Evolutionary conservation across 1,140 invertebrate genomes (phyloP), one percentile per base, ranked within the genome.

Genomic region (Zaprionus kolodkinae): DNA sequence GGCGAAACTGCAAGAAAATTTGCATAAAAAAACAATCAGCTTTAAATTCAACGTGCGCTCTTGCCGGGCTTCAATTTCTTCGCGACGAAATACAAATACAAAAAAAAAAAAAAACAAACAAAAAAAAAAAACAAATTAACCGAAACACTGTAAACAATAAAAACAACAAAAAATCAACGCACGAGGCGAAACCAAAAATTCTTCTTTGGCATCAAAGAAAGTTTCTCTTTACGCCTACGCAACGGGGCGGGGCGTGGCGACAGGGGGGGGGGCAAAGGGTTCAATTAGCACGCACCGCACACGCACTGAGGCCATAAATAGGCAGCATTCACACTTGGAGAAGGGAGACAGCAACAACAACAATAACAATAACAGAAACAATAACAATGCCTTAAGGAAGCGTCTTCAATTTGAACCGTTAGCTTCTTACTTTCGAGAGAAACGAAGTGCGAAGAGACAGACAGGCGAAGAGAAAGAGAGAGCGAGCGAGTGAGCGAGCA

Each of bases 1-100:
- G 35, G 45, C 10, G n/a, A 45, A 69, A 60, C 64, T 76, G 74
- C 64, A 68, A 76, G 64, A 67, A 72, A 83, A 87, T 87, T 88
- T 88, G 73, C 85, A 88, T 87, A 15, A 12, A 82, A 79, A 87
- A 84, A 78, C 65, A 85, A 85, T 84, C 68, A 71, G 75, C 81
- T 84, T 85, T 85, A 60, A 68, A 69, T 68, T 84, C 30, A 60
- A 57, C 35, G 17, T 27, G 33, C 43, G 79, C 50, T 76, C 52
- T 79, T 87, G 79, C 79, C 72, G 79, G 83, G 76, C 76, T 86
- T 86, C 79, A 71, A 56, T 83, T 79, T 79, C 61, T 72, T 76
- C 64, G 45, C 59, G 40, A 55, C 35, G 60, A 60, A 43, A 76
- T 59, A 81, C 59, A 72, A 27, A 27, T 27, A 72, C 74, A 35